These are phyloP conservation scores for Octomys mimax DNA, from an alignment of 2,797 vertebrate genomes.

Conservation along the genomic window DNA sequence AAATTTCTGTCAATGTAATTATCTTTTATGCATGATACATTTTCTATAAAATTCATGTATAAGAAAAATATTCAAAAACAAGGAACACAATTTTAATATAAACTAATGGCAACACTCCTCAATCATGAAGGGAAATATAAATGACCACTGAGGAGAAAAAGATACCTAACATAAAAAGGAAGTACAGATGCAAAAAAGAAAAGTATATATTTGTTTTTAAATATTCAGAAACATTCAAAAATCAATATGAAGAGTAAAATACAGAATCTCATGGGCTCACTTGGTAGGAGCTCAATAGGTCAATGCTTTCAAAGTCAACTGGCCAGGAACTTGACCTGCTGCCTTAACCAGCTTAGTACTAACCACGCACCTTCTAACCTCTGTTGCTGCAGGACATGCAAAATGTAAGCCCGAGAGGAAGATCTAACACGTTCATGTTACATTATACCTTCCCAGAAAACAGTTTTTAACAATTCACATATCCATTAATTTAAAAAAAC, in stretches of 20 bases:
- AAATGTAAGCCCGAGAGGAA: neutral
- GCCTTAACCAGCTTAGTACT: accelerated
- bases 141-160: neutral
- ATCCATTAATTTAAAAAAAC: neutral
- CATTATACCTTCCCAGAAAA: neutral
- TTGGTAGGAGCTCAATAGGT: neutral
- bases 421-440: too few species aligned
- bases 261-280: neutral
- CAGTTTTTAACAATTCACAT: neutral
- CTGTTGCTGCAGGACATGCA: too few species aligned
- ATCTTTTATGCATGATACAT: neutral
- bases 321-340: neutral
- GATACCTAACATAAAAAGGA: neutral
- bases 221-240: neutral
- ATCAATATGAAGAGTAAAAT: neutral
- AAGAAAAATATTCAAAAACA: neutral
- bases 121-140: neutral
- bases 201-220: neutral
- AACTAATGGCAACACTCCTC: neutral
- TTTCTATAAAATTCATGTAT: constrained; percentile 60
- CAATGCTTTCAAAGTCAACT: neutral
- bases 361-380: neutral
- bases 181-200: neutral
- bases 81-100: neutral
- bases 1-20: neutral